A percentile compares a stretch with the other conserved stretches of the same genome.
Conservation (phyloP, 2,113 vertebrate genomes). For the Heterotis niloticus region DNA sequence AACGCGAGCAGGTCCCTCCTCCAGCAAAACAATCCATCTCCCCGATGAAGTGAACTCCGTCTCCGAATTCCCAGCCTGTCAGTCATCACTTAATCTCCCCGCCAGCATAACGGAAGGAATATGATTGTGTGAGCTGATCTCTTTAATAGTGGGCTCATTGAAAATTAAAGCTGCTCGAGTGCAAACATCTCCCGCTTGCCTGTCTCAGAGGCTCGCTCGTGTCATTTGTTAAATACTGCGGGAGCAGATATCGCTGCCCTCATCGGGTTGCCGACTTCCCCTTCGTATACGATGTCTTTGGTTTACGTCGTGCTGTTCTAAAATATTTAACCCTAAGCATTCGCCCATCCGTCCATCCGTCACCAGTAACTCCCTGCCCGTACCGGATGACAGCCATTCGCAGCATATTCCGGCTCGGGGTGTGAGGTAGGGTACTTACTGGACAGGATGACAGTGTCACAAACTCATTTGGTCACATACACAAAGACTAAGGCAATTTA, state of each 20-base stretch:
- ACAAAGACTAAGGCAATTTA: too few species aligned
- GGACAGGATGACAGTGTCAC: too few species aligned
- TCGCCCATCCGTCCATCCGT: too few species aligned
- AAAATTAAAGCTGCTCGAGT: constrained; percentile 4
- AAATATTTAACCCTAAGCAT: not conserved
- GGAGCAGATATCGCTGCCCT: not conserved
- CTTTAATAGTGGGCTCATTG: constrained; percentile 17
- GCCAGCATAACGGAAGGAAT: not conserved
- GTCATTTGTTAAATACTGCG: not conserved
- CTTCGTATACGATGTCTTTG: not conserved
- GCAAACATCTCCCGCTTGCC: not conserved
- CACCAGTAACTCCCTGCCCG: too few species aligned
- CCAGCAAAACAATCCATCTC: constrained; percentile 19
- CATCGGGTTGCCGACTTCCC: not conserved
- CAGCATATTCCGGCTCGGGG: too few species aligned
- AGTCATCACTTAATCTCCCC: not conserved
- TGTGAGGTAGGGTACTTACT: too few species aligned
- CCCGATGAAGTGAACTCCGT: not conserved
- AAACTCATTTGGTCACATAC: too few species aligned
- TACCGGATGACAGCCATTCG: too few species aligned
- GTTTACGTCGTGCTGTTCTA: not conserved
- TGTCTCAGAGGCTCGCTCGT: not conserved
- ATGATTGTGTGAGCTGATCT: not conserved
- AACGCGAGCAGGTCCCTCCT: not conserved
- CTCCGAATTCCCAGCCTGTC: not conserved